Percentiles rank a stretch among this genome's conserved stretches.
These are phyloP conservation scores for Gryllus bimaculatus DNA, from an alignment of 1,140 invertebrate genomes.

Conservation along the genomic window DNA sequence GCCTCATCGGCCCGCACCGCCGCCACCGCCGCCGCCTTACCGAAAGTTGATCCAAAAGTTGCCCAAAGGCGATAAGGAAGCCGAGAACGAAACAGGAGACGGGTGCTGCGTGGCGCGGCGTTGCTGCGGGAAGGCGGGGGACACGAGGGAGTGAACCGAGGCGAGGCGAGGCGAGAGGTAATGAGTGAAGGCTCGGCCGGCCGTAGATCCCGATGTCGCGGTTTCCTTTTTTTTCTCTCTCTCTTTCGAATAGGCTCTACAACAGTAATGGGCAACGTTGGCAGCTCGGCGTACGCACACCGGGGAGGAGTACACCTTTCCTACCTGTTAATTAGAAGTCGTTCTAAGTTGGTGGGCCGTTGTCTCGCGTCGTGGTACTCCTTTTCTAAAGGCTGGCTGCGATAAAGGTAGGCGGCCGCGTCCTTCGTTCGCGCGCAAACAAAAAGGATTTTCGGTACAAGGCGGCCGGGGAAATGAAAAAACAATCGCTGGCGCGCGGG, in stretches of 20 bases:
- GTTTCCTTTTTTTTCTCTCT: background rate
- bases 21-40: too few species aligned
- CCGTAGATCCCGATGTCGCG: background rate
- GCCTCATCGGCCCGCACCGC: background rate
- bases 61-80: background rate
- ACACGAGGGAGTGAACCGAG: background rate
- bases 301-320: background rate
- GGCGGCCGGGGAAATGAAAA: background rate
- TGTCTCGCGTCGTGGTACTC: background rate
- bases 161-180: background rate
- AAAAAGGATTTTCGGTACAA: too few species aligned
- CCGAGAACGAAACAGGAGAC: background rate
- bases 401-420: background rate
- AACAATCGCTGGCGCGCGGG: background rate
- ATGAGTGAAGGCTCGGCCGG: background rate
- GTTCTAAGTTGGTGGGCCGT: constrained; percentile 2
- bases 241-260: background rate
- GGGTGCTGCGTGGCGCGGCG: background rate
- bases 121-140: too few species aligned
- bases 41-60: constrained; percentile 4
- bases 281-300: background rate
- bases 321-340: background rate
- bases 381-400: background rate
- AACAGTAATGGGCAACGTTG: background rate
- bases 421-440: too few species aligned